A percentile compares a stretch with the other conserved stretches of the same genome.
phyloP scores from a whole-genome alignment of 2,113 vertebrate species.

The Lampris incognitus region DNA sequence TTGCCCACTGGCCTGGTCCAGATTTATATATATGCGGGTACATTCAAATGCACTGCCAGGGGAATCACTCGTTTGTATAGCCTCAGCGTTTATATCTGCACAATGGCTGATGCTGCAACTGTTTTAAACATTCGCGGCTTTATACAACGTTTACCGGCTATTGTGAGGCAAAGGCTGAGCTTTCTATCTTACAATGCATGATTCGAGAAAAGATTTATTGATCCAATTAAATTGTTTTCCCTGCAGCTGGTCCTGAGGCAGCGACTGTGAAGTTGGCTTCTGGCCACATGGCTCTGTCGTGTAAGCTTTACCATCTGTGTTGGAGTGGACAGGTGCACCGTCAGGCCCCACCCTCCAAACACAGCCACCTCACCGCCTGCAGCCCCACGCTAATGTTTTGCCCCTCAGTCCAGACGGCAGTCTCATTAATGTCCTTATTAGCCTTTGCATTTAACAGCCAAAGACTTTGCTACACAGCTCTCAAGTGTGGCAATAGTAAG shows the following conservation, averaged over 20 bases:
- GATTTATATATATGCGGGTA: conserved; percentile 70
- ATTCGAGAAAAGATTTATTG: conserved; percentile 67
- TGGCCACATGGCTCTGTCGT: conserved; percentile 34
- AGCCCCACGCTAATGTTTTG: conserved; percentile 3
- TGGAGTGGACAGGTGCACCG: conserved; percentile 9
- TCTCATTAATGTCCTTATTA: not conserved
- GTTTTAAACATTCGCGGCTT: conserved; percentile 59
- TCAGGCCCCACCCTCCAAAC: conserved; percentile 22
- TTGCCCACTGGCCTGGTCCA: conserved; percentile 26
- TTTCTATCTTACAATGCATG: conserved; percentile 49
- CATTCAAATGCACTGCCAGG: conserved; percentile 52
- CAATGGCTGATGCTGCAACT: conserved; percentile 64
- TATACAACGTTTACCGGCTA: conserved; percentile 43
- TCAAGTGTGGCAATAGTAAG: too few species aligned
- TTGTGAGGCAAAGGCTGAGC: conserved; percentile 34
- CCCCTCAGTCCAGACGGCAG: not conserved
- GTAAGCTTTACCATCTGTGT: conserved; percentile 19
- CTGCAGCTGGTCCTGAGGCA: conserved; percentile 13
- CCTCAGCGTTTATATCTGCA: conserved; percentile 59
- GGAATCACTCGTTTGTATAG: conserved; percentile 64
- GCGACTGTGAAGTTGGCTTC: conserved; percentile 28
- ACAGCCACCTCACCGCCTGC: not conserved
- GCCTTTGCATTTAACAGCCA: not conserved
- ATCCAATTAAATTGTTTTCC: conserved; percentile 55
- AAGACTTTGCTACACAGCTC: not conserved